Evolutionary conservation across 2,888 invertebrate species (phyloP).

Genomic region (Tetramorium bicarinatum): DNA sequence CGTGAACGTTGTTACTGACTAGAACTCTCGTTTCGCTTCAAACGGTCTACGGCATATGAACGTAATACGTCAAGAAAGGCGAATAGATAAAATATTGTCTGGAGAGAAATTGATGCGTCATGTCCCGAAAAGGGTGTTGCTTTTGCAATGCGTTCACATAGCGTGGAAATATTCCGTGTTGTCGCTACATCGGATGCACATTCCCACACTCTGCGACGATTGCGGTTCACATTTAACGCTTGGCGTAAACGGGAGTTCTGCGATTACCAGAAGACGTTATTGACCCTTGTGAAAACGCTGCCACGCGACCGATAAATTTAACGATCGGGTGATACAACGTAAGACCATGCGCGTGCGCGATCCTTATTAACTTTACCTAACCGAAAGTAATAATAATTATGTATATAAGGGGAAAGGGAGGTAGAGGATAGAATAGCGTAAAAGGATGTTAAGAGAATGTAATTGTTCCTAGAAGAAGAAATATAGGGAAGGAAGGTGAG

Average conservation of each 20-base stretch:
- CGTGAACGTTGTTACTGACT: conserved; percentile 21
- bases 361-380: conserved; percentile 13
- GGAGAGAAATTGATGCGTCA: conserved; percentile 3
- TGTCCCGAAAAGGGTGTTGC: not conserved
- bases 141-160: not conserved
- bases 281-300: conserved; percentile 11
- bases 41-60: not conserved
- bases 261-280: conserved; percentile 65
- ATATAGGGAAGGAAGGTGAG: conserved; percentile 33
- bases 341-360: conserved; percentile 31
- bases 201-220: not conserved
- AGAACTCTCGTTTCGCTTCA: conserved; percentile 21
- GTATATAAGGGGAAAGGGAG: conserved; percentile 1
- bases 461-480: not conserved
- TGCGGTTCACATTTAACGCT: not conserved
- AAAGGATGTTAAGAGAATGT: conserved; percentile 15
- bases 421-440: conserved; percentile 44
- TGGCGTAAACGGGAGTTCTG: conserved; percentile 65
- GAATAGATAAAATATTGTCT: not conserved
- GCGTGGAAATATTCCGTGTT: not conserved
- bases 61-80: not conserved
- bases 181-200: not conserved
- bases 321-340: conserved; percentile 21
- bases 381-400: conserved; percentile 12
- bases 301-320: conserved; percentile 37